These are phyloP conservation scores for Danio aesculapii DNA, from an alignment of 2,797 vertebrate species.

Conservation along the genomic window DNA sequence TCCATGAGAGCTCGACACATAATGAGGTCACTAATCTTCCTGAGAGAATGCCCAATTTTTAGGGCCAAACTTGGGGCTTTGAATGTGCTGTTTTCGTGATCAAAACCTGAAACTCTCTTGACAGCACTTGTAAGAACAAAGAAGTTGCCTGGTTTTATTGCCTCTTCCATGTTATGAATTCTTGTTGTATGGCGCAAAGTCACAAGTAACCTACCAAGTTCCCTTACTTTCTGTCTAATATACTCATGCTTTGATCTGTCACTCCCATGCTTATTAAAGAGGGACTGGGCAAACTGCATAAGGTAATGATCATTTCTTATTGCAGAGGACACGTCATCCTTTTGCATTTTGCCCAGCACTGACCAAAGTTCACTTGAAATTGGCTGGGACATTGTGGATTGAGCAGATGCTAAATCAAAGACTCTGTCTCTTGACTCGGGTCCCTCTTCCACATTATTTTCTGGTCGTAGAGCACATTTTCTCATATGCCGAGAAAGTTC, in stretches of 20 bases:
- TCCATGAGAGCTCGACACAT: slow-evolving; percentile 51
- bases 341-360: slow-evolving; percentile 54
- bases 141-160: slow-evolving; percentile 49
- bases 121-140: slow-evolving; percentile 46
- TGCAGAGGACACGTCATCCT: slow-evolving; percentile 45
- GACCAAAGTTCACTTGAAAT: slow-evolving; percentile 50
- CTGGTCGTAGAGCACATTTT: slow-evolving; percentile 43
- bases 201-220: slow-evolving; percentile 56
- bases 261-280: slow-evolving; percentile 55
- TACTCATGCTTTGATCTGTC: slow-evolving; percentile 53
- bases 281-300: slow-evolving; percentile 55
- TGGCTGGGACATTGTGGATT: slow-evolving; percentile 50
- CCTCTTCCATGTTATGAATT: slow-evolving; percentile 52
- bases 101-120: slow-evolving; percentile 50
- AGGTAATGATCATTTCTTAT: slow-evolving; percentile 48
- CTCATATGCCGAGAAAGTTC: slow-evolving; percentile 44
- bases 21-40: slow-evolving; percentile 55
- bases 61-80: slow-evolving; percentile 54
- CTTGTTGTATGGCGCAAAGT: slow-evolving; percentile 37
- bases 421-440: slow-evolving; percentile 32
- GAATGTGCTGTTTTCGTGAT: slow-evolving; percentile 37
- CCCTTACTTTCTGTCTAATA: slow-evolving; percentile 59
- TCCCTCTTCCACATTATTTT: slow-evolving; percentile 46
- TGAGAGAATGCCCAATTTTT: slow-evolving; percentile 58
- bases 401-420: slow-evolving; percentile 37